A percentile compares a stretch with the other conserved stretches of the same genome.
Conservation (phyloP, 1,140 invertebrate genomes). For the Drosophila saltans region DNA sequence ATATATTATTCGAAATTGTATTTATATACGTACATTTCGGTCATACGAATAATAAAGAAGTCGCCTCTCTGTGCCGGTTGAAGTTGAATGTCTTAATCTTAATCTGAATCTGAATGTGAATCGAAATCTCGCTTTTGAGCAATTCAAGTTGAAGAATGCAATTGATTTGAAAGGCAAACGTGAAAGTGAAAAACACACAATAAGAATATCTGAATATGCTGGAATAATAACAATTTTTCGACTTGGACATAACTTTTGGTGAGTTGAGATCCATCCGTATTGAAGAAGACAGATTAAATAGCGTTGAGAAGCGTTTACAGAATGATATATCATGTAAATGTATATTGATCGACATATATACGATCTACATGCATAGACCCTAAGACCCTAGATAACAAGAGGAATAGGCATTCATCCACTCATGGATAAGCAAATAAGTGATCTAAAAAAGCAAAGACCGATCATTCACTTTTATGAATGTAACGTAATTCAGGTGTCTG, state of each 20-base stretch:
- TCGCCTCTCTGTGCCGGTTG: slow-evolving; percentile 9
- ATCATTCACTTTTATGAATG: no score
- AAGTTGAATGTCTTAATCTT: slow-evolving; percentile 17
- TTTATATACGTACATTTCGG: slow-evolving; percentile 1
- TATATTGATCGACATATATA: no score
- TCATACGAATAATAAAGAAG: slow-evolving; percentile 18
- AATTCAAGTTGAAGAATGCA: slow-evolving; percentile 14
- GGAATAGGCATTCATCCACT: no score
- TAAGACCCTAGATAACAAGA: no score
- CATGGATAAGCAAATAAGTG: no score
- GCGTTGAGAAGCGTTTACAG: no score
- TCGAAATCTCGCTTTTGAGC: slow-evolving; percentile 15
- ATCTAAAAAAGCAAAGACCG: no score
- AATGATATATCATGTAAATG: no score
- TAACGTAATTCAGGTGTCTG: neutral
- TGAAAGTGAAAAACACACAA: slow-evolving; percentile 18
- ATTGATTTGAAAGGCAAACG: slow-evolving; percentile 15
- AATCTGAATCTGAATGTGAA: slow-evolving; percentile 13
- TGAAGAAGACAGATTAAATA: neutral
- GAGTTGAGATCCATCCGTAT: slow-evolving; percentile 13
- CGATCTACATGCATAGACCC: no score
- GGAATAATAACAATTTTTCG: slow-evolving; percentile 25
- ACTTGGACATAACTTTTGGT: slow-evolving; percentile 38
- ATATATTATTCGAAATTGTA: slow-evolving; percentile 2
- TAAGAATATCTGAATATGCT: slow-evolving; percentile 31